Conservation (phyloP, 2,888 invertebrate species). For the Arrhopalites spinosus region DNA sequence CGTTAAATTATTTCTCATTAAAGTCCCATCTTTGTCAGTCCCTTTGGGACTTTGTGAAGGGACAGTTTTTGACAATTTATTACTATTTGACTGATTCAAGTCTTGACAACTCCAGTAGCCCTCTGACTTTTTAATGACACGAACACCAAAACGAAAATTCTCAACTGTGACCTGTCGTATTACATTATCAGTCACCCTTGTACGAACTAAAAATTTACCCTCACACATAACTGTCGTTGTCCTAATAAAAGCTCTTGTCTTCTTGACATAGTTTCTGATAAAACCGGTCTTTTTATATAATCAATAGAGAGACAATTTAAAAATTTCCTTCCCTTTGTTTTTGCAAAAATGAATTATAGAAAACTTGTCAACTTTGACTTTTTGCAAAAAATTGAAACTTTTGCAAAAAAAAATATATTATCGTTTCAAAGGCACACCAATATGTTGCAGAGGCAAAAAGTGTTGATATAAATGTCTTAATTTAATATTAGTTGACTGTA, state of each 20-base stretch:
- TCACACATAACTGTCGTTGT: constrained; percentile 28
- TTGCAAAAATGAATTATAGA: too few species aligned
- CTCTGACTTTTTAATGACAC: constrained; percentile 22
- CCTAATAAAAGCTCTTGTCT: background rate
- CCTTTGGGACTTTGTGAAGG: background rate
- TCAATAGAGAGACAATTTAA: too few species aligned
- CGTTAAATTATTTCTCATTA: too few species aligned
- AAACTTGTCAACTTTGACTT: too few species aligned
- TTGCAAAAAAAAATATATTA: too few species aligned
- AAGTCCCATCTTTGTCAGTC: too few species aligned
- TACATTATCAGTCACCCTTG: constrained; percentile 24
- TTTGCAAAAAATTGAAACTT: too few species aligned
- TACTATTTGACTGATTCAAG: constrained; percentile 6
- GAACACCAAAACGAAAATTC: constrained; percentile 28
- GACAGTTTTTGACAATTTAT: background rate
- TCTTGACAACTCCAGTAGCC: constrained; percentile 28
- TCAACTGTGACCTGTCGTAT: constrained; percentile 22
- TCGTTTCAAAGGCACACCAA: too few species aligned
- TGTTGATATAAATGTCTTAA: too few species aligned
- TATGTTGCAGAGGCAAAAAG: too few species aligned
- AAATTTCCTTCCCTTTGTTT: too few species aligned
- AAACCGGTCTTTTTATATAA: background rate
- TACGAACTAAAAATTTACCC: constrained; percentile 31
- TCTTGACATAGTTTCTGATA: background rate
- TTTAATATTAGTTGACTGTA: too few species aligned